Evolutionary conservation across 2,797 vertebrate species (phyloP).

Genomic region (Danio choprae): DNA sequence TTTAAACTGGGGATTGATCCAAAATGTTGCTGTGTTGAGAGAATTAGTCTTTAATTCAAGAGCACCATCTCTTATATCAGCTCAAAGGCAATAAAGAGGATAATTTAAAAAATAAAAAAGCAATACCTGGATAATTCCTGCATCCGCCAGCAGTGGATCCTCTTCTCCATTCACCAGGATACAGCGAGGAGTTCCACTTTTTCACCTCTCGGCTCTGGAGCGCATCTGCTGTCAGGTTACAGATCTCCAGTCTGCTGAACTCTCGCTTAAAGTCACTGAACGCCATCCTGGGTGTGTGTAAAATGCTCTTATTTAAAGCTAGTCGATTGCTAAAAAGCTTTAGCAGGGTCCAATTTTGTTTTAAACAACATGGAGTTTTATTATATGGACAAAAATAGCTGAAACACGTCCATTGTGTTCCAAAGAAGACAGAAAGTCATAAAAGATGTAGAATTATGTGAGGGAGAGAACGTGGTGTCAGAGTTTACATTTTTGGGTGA

Average conservation of each 20-base stretch:
- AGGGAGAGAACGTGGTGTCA: no score
- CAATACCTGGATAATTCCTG: constrained; percentile 65
- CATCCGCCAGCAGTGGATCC: constrained; percentile 69
- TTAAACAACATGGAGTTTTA: neutral
- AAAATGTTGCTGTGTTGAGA: constrained; percentile 80
- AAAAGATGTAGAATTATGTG: neutral
- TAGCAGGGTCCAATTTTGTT: no score
- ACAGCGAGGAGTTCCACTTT: constrained; percentile 81
- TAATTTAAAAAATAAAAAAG: no score
- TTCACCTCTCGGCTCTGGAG: constrained; percentile 73
- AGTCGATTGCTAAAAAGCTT: no score
- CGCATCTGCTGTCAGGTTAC: constrained; percentile 85
- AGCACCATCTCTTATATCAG: neutral
- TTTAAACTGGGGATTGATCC: constrained; percentile 89
- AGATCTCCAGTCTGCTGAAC: constrained; percentile 85
- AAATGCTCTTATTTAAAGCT: neutral
- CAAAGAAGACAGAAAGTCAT: neutral
- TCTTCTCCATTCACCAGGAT: constrained; percentile 77
- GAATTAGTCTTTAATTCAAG: neutral
- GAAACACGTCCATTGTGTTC: neutral
- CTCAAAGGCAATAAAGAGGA: neutral
- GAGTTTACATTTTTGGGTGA: no score
- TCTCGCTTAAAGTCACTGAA: constrained; percentile 82
- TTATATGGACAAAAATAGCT: neutral
- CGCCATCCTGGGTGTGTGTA: constrained; percentile 77